Evolutionary conservation across 2,113 vertebrate genomes (phyloP), one percentile per base, ranked within the genome.

Genomic region (Carassius auratus): DNA sequence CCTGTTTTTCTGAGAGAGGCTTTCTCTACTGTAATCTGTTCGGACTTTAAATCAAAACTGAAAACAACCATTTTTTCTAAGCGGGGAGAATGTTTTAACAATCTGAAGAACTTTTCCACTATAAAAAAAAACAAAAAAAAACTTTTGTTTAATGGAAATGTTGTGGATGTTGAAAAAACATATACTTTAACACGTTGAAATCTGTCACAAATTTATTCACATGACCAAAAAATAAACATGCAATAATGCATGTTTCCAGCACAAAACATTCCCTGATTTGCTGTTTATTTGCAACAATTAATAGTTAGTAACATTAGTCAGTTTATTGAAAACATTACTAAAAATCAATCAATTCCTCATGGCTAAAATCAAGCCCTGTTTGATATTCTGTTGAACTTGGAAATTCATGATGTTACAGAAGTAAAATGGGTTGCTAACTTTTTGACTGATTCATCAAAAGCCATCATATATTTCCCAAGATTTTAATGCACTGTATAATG

Each of bases 1-100:
- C 21, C 23, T 33, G 61, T 30, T 38, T 5, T 33, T 68, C 8
- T 5, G 6, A 45, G 8, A 10, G 42, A 81, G 6, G 15, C 36
- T 26, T 52, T 69, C 68, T 45, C 23, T 81, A 12, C 38, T 68
- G 14, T 33, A 68, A 81, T 81, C 66, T 23, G 66, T 50, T 38
- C 4, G 17, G 57, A 73, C 80, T 12, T 68, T 42, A 30, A 17
- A 48, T 69, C 42, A 30, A 52, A 81, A 81, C 38, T 81, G 38
- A 61, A 61, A 0, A n/a, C 0, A 9, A n/a, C 21, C 21, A 59
- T 59, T 59, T 57, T 55, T 57, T 15, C 1, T 55, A 55, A 17
- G 19, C 8, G 1, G 19, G 21, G 9, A 61, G 21, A 61, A 61
- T n/a, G 3, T 21, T 61, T n/a, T 3, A 61, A 61, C 21, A 61